Base-by-base conservation (phyloP, 2,113 vertebrate species). In the Vulpes lagopus region DNA sequence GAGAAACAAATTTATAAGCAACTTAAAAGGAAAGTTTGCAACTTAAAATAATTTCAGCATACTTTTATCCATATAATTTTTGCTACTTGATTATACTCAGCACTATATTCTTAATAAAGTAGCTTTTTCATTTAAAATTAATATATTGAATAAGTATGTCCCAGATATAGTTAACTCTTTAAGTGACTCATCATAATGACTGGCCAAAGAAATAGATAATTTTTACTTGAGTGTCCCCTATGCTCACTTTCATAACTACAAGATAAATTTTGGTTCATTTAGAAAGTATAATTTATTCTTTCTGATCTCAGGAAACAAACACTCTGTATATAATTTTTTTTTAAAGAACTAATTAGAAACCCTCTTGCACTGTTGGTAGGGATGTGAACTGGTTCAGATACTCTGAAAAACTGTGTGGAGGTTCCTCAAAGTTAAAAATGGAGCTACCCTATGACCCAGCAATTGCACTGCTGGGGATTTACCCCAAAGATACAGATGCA, bases 261-360 rank as follows among this genome's bases (percentile, higher is more conserved):
- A 81, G 25, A 59, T 60, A 95, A 97, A 97, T 96, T 96, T 96
- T 92, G 51, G 51, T 81, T 97, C 76, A 81, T 35, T 98, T 78
- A 73, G 83, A 83, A 87, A 19, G 78, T n/a, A 92, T 19, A 2
- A 83, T 30, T 5, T 11, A 84, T 94, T 94, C 69, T 83, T 6
- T 96, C 30, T 92, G 16, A 81, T 84, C 23, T 95, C 82, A 91
- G 51, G 19, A 96, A 95, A 79, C 51, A 97, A 91, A 27, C 0
- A n/a, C n/a, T 2, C 35, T 59, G 32, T 69, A 53, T 22, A 14
- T 2, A 0, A 80, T n/a, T 22, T 43, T 67, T 67, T 95, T 95
- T 81, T 0, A 32, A 79, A 49, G 8, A 57, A 73, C 67, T 76
- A 80, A 88, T 43, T 43, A 43, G 43, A 7, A 43, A 43, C 43